Base-by-base conservation (phyloP, 1,140 invertebrate genomes). In the Macrostomum lignano region DNA sequence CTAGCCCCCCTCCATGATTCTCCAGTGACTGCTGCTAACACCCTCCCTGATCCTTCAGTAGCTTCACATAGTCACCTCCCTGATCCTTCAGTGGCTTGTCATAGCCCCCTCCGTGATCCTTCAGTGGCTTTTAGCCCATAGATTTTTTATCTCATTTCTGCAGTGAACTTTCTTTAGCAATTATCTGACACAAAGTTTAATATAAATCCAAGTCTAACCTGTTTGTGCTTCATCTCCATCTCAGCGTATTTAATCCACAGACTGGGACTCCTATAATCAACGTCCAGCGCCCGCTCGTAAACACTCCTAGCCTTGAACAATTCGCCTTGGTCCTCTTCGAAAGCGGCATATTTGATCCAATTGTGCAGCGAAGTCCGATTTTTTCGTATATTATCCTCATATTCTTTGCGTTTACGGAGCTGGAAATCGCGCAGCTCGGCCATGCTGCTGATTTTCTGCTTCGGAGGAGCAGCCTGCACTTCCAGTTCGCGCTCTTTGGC, bases 261-360 rank as follows among this genome's bases (percentile, higher is more conserved):
- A 39, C 78, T 82, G 35, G 67, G 61, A 38, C 62, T 67, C 41
- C 82, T 68, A 47, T 93, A 81, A 49, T 96, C 86, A 23, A 94
- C 79, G 64, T 94, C 86, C 44, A 98, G 48, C 3, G 79, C 81
- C 49, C 91, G 65, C 58, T 96, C 91, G 61, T 79, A 98, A 24
- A 98, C 81, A 4, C 84, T 93, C 31, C 72, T 49, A 17, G 67
- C 62, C 40, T 78, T 66, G 47, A 78, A 74, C 21, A 98, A 72
- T 63, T 96, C 78, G 44, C 86, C 79, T 50, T 96, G 86, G 47
- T 74, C 82, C 57, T 96, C 88, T 62, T 98, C 91, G 86, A 86
- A 98, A 53, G 78, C 71, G 7, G 88, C 86, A 66, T 98, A 98
- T 58, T 94, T 94, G 20, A 98, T 72, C 91, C 91, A 98, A 56